phyloP scores from a whole-genome alignment of 2,113 vertebrate species.

The Poicephalus gulielmi region DNA sequence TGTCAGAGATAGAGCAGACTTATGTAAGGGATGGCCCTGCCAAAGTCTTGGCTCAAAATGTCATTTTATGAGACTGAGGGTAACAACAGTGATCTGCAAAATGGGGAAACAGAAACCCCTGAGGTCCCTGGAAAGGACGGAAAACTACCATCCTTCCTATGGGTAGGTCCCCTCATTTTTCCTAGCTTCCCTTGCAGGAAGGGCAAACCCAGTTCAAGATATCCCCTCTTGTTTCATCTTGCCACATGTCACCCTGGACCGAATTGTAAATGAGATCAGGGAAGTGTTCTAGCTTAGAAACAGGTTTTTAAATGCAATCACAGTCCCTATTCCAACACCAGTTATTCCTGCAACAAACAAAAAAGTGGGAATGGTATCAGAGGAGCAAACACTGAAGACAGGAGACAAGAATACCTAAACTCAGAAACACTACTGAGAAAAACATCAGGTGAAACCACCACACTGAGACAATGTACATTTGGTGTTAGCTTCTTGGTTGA shows the following conservation, averaged over 20 bases:
- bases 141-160: background rate
- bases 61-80: background rate
- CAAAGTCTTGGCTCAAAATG: background rate
- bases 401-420: background rate
- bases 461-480: background rate
- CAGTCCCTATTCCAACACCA: background rate
- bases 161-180: background rate
- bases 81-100: background rate
- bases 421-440: background rate
- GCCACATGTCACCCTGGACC: background rate
- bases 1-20: background rate
- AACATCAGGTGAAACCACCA: background rate
- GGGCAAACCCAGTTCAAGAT: background rate
- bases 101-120: background rate
- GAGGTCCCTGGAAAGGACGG: background rate
- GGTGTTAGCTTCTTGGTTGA: background rate
- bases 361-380: background rate
- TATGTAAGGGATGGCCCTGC: background rate
- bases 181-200: background rate
- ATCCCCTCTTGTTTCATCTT: background rate
- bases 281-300: background rate
- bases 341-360: background rate
- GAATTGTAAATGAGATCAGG: background rate
- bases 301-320: background rate
- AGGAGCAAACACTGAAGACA: background rate